These are phyloP conservation scores for Macaca mulatta DNA, from an alignment of 2,113 vertebrate genomes.

Conservation along the genomic window DNA sequence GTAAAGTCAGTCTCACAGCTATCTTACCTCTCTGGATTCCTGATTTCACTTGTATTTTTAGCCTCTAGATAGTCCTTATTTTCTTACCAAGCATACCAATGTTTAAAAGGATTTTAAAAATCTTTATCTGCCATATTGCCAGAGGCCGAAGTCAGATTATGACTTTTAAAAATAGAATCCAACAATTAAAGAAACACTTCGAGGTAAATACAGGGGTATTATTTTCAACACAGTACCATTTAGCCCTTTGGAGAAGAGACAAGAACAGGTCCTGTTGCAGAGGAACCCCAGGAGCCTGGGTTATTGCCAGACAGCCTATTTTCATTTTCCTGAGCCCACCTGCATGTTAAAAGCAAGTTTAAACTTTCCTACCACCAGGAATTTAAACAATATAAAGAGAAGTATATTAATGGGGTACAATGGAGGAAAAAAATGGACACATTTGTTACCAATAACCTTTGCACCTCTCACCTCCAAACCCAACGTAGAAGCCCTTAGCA, in stretches of 20 bases:
- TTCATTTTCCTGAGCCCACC: background rate
- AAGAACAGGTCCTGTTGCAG: background rate
- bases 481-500: background rate
- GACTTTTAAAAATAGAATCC: slow-evolving; percentile 12
- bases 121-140: slow-evolving; percentile 2
- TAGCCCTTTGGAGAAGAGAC: background rate
- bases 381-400: background rate
- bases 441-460: background rate
- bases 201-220: background rate
- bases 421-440: background rate
- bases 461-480: background rate
- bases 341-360: background rate
- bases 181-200: background rate
- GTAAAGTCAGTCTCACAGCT: background rate
- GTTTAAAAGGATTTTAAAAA: slow-evolving; percentile 8
- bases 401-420: background rate
- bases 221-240: background rate
- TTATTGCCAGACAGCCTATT: accelerated
- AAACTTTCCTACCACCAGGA: background rate
- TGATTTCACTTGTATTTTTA: background rate
- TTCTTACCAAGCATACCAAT: background rate
- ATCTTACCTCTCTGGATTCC: background rate
- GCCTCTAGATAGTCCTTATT: background rate
- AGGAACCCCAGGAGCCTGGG: background rate
- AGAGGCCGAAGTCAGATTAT: slow-evolving; percentile 35